Evolutionary conservation across 1,140 invertebrate species (phyloP), one percentile per base, ranked within the genome.

Genomic region (Drosophila pseudoobscura): DNA sequence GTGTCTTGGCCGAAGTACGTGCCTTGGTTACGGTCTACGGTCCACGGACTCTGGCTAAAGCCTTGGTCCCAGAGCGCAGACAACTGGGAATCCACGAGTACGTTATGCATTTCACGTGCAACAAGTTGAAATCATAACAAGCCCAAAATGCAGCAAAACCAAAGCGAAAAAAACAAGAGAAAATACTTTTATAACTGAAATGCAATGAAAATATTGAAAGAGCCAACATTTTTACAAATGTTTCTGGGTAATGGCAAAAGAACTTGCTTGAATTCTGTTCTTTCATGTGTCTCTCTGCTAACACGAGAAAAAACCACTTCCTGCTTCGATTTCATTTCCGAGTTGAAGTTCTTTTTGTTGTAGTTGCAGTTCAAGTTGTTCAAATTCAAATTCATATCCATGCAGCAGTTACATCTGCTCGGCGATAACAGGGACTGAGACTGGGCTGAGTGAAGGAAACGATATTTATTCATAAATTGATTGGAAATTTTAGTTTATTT

Each of bases 81-180:
- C 26, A 46, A 47, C 17, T n/a, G 31, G 66, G 35, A 65, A 60
- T 62, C 53, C 9, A 5, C 35, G 35, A 39, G 35, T 64, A 88
- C 63, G 65, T 88, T 87, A 87, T 87, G 83, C 83, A 88, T 79
- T 87, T 87, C 83, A 87, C 83, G 83, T 87, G 84, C 83, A 87
- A 87, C 83, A 87, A 87, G 83, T 87, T 87, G 83, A 72, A 88
- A 83, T 87, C 83, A 87, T 87, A 87, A 87, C 83, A 87, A 78
- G 78, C 51, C 43, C 73, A 24, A 59, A 49, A 54, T 61, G 70
- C 56, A 62, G 39, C 11, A 15, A 5, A 29, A 9, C 17, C 46
- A 46, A 71, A 55, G 15, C 47, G 51, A 45, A 52, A 57, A 59
- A 44, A 44, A 17, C 49, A 41, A 57, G 29, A 50, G 29, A 57